Evolutionary conservation across 2,888 invertebrate genomes (phyloP), one percentile per base, ranked within the genome.

Genomic region (Chydorus sphaericus): DNA sequence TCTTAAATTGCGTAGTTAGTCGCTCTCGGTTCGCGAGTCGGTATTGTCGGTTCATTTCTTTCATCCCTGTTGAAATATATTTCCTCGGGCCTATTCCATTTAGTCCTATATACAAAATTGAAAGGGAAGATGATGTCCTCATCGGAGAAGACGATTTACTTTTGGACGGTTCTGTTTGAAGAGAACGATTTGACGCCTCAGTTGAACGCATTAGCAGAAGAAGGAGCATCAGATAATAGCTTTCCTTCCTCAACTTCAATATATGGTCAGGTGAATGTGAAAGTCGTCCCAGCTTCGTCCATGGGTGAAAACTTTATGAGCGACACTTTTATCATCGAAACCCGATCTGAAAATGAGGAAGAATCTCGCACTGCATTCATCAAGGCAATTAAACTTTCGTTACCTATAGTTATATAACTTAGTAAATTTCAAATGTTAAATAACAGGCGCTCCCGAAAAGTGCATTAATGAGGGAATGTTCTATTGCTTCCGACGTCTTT

Each of bases 251-350:
- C n/a, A n/a, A n/a, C n/a, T n/a, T n/a, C n/a, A n/a, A n/a, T n/a
- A n/a, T 50, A 36, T 26, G 52, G 52, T 14, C 33, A 20, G 6
- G 36, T 52, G 14, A 33, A 36, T 23, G 33, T 52, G 2, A 11
- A 18, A 2, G 36, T 11, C 20, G 20, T 36, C 10, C 14, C 23
- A n/a, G 36, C 52, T 3, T 52, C 52, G 14, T 14, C 30, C 16
- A 14, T 52, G 4, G 52, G 52, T 10, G 52, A 52, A 20, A 52
- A 52, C 33, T 52, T 33, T 23, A 33, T 52, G 36, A 52, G 52
- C 37, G 52, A 52, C 23, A 36, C 52, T 4, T 52, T 33, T 36
- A 33, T 23, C 11, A 26, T 36, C 6, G 18, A 8, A 37, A 33
- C 36, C 18, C 33, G 20, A 16, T 8, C 20, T 16, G 39, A 23